Evolutionary conservation across 1,140 invertebrate species (phyloP).

Genomic region (Stegodyphus mimosarum): DNA sequence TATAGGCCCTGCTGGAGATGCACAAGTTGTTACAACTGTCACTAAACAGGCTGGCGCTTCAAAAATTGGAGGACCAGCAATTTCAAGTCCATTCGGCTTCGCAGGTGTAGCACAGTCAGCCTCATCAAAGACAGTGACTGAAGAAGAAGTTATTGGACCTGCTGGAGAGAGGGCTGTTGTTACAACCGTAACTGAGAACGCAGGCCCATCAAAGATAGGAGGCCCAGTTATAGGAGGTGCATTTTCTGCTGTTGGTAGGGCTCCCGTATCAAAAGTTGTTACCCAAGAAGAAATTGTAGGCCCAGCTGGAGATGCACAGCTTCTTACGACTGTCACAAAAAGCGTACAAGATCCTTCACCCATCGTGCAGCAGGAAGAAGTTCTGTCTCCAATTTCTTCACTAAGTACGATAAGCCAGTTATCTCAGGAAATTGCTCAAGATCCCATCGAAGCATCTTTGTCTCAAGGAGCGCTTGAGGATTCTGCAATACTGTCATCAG

Average conservation of each 20-base stretch:
- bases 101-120: neutral
- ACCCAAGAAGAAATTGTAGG: slow-evolving; percentile 41
- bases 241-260: slow-evolving; percentile 7
- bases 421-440: slow-evolving; percentile 26
- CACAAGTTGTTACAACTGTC: slow-evolving; percentile 19
- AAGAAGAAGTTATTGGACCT: slow-evolving; percentile 20
- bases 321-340: slow-evolving; percentile 22
- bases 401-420: neutral
- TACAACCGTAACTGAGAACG: neutral
- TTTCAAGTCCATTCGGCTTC: neutral
- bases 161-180: neutral
- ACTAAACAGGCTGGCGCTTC: slow-evolving; percentile 1
- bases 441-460: slow-evolving; percentile 31
- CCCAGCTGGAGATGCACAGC: slow-evolving; percentile 19
- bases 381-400: neutral
- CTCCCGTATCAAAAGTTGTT: neutral
- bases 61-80: slow-evolving; percentile 16
- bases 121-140: neutral
- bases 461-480: neutral
- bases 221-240: neutral
- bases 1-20: slow-evolving; percentile 24
- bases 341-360: neutral
- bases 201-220: slow-evolving; percentile 1
- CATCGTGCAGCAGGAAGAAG: neutral
- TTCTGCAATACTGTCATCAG: neutral